Evolutionary conservation across 2,888 invertebrate species (phyloP), one percentile per base, ranked within the genome.

Genomic region (Leucoptera coffeella): DNA sequence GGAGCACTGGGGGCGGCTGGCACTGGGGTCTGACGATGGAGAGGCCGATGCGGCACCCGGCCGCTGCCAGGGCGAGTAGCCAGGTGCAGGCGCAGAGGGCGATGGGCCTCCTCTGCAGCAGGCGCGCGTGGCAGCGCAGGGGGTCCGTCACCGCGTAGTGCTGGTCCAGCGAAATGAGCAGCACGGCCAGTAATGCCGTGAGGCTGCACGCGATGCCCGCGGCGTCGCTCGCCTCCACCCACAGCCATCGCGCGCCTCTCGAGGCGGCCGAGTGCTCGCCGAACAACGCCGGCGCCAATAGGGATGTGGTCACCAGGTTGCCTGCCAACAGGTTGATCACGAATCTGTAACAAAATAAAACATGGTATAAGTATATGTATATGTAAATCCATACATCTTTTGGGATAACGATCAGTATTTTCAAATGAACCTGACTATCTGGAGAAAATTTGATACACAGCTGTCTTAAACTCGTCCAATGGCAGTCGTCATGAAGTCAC

Each of bases 191-290:
- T 25, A 69, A 43, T 3, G 62, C 56, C 2, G 54, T 52, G 17
- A 53, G 42, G 31, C 54, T 60, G 44, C 59, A 72, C 38, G 55
- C 57, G 4, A 53, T 50, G 2, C 56, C 58, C 4, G 55, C 53
- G 7, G 60, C 78, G 39, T 84, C 83, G 9, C 56, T 58, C 3
- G 56, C 59, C 35, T 65, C 62, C 59, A 78, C 80, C 15, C 79
- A 79, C 31, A 74, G 77, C 22, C 55, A 69, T 7, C 71, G 76
- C 19, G 75, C 74, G 25, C 30, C 39, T 14, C 36, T 55, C 46
- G 75, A 78, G 31, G 79, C 81, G 39, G 80, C 80, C 26, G 74
- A 76, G 37, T 78, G 82, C 54, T 62, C 67, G 47, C 62, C 69
- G 32, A 64, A 65, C 32, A 62, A 43, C 31, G 69, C 67, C 45